Evolutionary conservation across 2,888 invertebrate genomes (phyloP).

Genomic region (Silvanus unidentatus): DNA sequence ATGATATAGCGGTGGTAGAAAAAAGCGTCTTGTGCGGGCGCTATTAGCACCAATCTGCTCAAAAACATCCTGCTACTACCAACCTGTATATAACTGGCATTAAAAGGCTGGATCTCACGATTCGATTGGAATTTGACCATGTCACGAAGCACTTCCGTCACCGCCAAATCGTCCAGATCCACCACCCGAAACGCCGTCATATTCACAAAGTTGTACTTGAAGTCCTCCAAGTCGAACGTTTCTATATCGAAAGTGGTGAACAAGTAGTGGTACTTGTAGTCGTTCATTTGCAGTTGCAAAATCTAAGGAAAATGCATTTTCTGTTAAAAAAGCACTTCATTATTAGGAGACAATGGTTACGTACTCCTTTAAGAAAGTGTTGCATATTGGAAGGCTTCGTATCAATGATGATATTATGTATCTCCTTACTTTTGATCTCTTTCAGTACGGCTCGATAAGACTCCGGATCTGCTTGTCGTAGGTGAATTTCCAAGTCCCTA

Average conservation of each 20-base stretch:
- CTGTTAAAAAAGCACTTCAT: no score
- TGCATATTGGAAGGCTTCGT: slow-evolving; percentile 67
- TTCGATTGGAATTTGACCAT: slow-evolving; percentile 61
- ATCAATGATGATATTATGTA: slow-evolving; percentile 72
- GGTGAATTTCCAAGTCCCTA: slow-evolving; percentile 60
- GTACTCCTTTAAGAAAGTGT: slow-evolving; percentile 68
- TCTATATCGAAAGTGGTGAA: slow-evolving; percentile 68
- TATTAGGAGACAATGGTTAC: slow-evolving; percentile 27
- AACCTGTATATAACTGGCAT: slow-evolving; percentile 43
- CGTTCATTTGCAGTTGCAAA: slow-evolving; percentile 75
- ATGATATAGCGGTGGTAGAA: not conserved
- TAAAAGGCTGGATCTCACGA: slow-evolving; percentile 29
- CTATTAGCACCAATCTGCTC: no score
- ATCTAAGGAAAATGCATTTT: slow-evolving; percentile 49
- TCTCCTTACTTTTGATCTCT: slow-evolving; percentile 70
- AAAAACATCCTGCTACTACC: slow-evolving; percentile 6
- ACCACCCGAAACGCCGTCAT: slow-evolving; percentile 71
- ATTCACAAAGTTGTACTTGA: slow-evolving; percentile 71
- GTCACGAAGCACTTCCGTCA: slow-evolving; percentile 61
- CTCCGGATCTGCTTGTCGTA: slow-evolving; percentile 61
- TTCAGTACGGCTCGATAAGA: slow-evolving; percentile 62
- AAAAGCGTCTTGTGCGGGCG: no score
- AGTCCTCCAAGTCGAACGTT: slow-evolving; percentile 63
- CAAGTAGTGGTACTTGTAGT: slow-evolving; percentile 77
- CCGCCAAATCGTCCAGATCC: slow-evolving; percentile 60